phyloP scores from a whole-genome alignment of 2,888 invertebrate genomes.

The Scotopteryx bipunctaria region DNA sequence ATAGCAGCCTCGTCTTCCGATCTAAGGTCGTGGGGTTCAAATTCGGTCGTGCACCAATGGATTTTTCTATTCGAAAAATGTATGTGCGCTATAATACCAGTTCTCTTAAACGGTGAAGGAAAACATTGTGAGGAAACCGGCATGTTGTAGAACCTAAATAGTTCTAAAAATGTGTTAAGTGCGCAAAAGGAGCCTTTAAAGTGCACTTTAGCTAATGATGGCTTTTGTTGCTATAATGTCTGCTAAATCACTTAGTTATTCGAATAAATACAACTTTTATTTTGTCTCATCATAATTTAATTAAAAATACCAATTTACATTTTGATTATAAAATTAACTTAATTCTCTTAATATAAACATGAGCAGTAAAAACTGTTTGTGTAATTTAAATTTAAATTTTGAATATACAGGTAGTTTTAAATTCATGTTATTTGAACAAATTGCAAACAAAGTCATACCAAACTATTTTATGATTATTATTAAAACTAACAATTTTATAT shows the following conservation, averaged over 20 bases:
- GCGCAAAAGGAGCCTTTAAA: no score
- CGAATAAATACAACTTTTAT: slow-evolving; percentile 29
- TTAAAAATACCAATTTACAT: slow-evolving; percentile 58
- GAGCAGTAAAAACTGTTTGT: slow-evolving; percentile 41
- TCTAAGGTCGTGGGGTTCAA: no score
- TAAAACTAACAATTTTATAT: slow-evolving; percentile 22
- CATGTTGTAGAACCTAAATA: no score
- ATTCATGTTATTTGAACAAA: background rate
- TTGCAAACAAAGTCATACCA: background rate
- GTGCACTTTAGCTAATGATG: no score
- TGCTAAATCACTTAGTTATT: background rate
- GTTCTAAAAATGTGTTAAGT: no score
- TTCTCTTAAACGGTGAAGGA: no score
- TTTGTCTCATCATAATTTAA: slow-evolving; percentile 60
- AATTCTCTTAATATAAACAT: slow-evolving; percentile 41
- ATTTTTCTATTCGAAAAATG: no score
- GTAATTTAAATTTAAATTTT: background rate
- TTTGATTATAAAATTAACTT: slow-evolving; percentile 38
- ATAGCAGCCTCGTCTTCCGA: no score
- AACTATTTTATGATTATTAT: slow-evolving; percentile 7
- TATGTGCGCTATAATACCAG: no score
- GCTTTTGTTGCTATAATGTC: no score
- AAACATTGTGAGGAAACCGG: no score
- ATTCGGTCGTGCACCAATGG: no score
- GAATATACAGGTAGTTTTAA: background rate